These are phyloP conservation scores for Drosophila nigrodunni DNA, from an alignment of 1,140 invertebrate species.

Conservation along the genomic window DNA sequence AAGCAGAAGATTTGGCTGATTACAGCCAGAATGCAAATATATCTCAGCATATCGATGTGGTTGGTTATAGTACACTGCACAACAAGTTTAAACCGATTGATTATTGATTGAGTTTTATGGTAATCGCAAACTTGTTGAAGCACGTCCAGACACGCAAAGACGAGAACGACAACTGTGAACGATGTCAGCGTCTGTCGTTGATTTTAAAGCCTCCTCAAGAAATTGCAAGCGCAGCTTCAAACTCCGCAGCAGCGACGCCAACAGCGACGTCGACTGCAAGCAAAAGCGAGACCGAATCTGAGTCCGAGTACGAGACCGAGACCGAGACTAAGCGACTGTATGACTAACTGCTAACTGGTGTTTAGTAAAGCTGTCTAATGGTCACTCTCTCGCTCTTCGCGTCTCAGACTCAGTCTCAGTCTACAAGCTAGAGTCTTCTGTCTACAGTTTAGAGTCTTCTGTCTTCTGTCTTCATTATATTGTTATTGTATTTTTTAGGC, in stretches of 20 bases:
- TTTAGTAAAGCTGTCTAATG: slow-evolving; percentile 32
- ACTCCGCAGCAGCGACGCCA: slow-evolving; percentile 4
- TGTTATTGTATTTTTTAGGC: slow-evolving; percentile 11
- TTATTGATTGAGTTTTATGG: slow-evolving; percentile 4
- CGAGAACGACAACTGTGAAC: slow-evolving; percentile 69
- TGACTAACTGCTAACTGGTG: slow-evolving; percentile 6
- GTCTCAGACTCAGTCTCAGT: not conserved
- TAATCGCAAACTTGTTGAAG: slow-evolving; percentile 42
- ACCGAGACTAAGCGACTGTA: not conserved
- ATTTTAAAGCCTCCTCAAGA: slow-evolving; percentile 67
- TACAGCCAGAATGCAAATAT: slow-evolving; percentile 44
- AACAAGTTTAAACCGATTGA: slow-evolving; percentile 17
- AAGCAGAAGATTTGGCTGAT: slow-evolving; percentile 42
- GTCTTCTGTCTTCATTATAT: slow-evolving; percentile 20
- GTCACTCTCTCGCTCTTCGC: slow-evolving; percentile 19
- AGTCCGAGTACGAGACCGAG: not conserved
- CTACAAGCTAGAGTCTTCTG: not conserved
- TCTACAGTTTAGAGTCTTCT: slow-evolving; percentile 7
- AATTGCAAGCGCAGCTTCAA: slow-evolving; percentile 45
- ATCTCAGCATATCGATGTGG: slow-evolving; percentile 55
- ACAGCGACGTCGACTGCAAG: slow-evolving; percentile 7
- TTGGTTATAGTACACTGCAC: not conserved
- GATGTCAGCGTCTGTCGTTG: slow-evolving; percentile 35
- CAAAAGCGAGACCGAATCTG: not conserved
- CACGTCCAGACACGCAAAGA: slow-evolving; percentile 60